Conservation (phyloP, 2,113 vertebrate species). For the Fregata magnificens region DNA sequence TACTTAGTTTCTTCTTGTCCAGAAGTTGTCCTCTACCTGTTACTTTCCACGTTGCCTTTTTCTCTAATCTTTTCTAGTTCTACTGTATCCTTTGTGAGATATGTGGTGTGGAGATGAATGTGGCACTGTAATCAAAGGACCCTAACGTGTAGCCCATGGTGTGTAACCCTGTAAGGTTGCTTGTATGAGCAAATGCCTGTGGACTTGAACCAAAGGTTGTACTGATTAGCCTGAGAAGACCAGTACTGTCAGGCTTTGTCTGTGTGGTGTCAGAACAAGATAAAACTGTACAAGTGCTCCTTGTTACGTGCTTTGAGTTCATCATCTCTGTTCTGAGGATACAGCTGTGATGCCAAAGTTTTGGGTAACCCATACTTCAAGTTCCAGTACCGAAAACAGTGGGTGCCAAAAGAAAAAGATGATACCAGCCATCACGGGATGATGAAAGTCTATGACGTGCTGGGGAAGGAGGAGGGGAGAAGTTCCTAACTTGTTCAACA, state of each 20-base stretch:
- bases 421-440: fast-evolving
- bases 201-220: background rate
- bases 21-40: background rate
- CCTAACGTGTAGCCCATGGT: background rate
- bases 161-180: background rate
- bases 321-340: background rate
- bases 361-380: background rate
- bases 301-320: background rate
- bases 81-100: background rate
- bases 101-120: background rate
- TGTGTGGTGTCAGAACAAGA: background rate
- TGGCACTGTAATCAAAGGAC: background rate
- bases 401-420: background rate
- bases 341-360: background rate
- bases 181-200: background rate
- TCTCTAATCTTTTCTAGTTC: background rate
- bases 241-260: background rate
- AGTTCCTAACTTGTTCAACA: background rate
- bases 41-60: background rate
- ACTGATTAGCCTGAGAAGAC: background rate
- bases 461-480: background rate
- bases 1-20: background rate
- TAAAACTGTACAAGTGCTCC: background rate
- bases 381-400: background rate
- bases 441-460: background rate